Evolutionary conservation across 1,140 invertebrate species (phyloP).

Genomic region (Venturia canescens): DNA sequence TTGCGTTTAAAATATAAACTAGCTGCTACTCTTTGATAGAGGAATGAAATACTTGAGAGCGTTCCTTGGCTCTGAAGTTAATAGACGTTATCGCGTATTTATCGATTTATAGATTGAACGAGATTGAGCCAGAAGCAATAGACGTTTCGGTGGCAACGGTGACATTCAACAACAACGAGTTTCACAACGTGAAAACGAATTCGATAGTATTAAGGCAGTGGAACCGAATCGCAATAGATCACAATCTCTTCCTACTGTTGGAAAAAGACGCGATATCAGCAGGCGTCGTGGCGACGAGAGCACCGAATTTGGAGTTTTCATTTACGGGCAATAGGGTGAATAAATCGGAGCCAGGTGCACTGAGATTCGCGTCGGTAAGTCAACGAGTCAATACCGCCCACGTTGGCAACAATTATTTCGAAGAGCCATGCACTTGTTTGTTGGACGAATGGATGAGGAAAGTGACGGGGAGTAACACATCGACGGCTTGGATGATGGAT

Average conservation of each 20-base stretch:
- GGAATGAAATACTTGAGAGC: too few relatives aligned
- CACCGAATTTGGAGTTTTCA: slow-evolving; percentile 76
- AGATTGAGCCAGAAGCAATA: slow-evolving; percentile 80
- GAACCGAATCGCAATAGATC: slow-evolving; percentile 80
- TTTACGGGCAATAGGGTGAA: slow-evolving; percentile 82
- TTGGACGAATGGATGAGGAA: slow-evolving; percentile 78
- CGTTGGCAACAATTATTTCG: slow-evolving; percentile 81
- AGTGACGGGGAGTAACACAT: slow-evolving; percentile 73
- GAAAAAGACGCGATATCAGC: slow-evolving; percentile 77
- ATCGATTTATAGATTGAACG: slow-evolving; percentile 79
- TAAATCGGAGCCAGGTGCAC: slow-evolving; percentile 74
- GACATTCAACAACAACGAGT: slow-evolving; percentile 80
- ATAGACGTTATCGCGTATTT: slow-evolving; percentile 19
- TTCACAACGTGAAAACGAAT: slow-evolving; percentile 77
- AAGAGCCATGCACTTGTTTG: slow-evolving; percentile 80
- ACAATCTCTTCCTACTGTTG: slow-evolving; percentile 81
- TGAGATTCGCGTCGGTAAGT: slow-evolving; percentile 79
- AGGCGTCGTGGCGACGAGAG: slow-evolving; percentile 65
- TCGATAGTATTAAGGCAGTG: slow-evolving; percentile 81
- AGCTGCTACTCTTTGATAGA: not conserved
- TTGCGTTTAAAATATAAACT: too few relatives aligned
- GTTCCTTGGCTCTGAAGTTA: not conserved
- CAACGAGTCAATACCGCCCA: slow-evolving; percentile 74
- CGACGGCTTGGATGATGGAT: slow-evolving; percentile 72
- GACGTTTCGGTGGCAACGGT: slow-evolving; percentile 80